Percentiles rank a stretch among this genome's conserved stretches.
Conservation (phyloP, 2,888 invertebrate genomes). For the Noctua janthe region DNA sequence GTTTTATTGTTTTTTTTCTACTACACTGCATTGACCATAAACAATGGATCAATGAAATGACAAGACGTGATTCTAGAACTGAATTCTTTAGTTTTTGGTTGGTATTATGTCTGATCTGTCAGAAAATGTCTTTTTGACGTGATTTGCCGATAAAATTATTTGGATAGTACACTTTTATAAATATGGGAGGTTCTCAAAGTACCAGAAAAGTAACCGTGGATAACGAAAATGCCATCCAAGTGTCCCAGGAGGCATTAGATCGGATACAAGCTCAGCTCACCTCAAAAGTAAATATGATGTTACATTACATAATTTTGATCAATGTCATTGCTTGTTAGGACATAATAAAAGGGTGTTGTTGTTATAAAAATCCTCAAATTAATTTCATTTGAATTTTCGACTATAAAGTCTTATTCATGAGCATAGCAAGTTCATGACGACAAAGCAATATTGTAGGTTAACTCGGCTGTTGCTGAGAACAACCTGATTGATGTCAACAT, state of each 20-base stretch:
- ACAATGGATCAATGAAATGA: conserved; percentile 37
- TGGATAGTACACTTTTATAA: conserved; percentile 79
- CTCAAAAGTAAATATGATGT: conserved; percentile 84
- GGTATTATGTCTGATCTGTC: conserved; percentile 66
- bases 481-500: conserved; percentile 21
- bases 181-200: conserved; percentile 91
- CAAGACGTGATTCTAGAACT: conserved; percentile 12
- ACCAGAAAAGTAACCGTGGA: conserved; percentile 88
- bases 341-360: conserved; percentile 70
- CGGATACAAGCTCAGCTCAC: conserved; percentile 86
- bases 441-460: conserved; percentile 53
- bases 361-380: conserved; percentile 31
- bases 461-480: conserved; percentile 17
- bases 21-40: conserved; percentile 23
- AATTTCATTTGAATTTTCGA: conserved; percentile 9
- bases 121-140: conserved; percentile 86
- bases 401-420: conserved; percentile 19
- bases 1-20: neutral
- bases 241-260: conserved; percentile 87
- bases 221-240: conserved; percentile 88
- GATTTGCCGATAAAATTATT: conserved; percentile 84
- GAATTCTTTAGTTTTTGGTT: conserved; percentile 52
- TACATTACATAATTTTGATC: conserved; percentile 89
- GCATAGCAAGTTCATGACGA: conserved; percentile 43
- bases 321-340: conserved; percentile 83